Evolutionary conservation across 1,140 invertebrate species (phyloP), one percentile per base, ranked within the genome.

Genomic region (Antheraea pernyi): DNA sequence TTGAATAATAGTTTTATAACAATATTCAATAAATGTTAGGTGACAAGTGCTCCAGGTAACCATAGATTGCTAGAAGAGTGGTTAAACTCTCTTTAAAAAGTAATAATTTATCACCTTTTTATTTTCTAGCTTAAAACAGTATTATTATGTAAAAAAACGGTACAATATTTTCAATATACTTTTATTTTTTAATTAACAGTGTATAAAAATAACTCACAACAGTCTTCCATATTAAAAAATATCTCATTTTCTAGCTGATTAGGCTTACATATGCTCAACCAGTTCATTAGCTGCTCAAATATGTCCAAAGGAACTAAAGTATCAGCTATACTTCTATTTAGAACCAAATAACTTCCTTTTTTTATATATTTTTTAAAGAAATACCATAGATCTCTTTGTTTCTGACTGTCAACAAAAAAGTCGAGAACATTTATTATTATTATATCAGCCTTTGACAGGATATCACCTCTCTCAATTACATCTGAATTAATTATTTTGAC

Each of bases 371-470:
- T 83, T 70, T 91, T 93, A 3, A 95, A 90, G 80, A 94, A 95
- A 72, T 85, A 84, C 95, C 95, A 96, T 65, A 95, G 93, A 73
- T 93, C 68, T 69, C 86, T 92, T 80, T 95, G 94, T 53, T 93
- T 89, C 16, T 92, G 84, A 68, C 85, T 70, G 53, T 93, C 77
- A 68, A 95, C 83, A 90, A 95, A 95, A 84, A 95, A 95, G 79
- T 95, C 95, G 80, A 95, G 94, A 10, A 94, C 93, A 86, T 95
- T 96, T 71, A 95, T 94, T 19, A 95, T 84, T 67, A 95, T 92
- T 18, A 95, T 92, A 83, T 96, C 91, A 39, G 94, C 93, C 58
- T 77, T 81, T 42, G 92, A 71, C 19, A 96, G 78, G 60, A 95
- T 75, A 71, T 95, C 93, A 67, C 86, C 74, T 74, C 89, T 86